These are phyloP conservation scores for Astyanax mexicanus DNA, from an alignment of 2,797 vertebrate genomes.

Conservation along the genomic window DNA sequence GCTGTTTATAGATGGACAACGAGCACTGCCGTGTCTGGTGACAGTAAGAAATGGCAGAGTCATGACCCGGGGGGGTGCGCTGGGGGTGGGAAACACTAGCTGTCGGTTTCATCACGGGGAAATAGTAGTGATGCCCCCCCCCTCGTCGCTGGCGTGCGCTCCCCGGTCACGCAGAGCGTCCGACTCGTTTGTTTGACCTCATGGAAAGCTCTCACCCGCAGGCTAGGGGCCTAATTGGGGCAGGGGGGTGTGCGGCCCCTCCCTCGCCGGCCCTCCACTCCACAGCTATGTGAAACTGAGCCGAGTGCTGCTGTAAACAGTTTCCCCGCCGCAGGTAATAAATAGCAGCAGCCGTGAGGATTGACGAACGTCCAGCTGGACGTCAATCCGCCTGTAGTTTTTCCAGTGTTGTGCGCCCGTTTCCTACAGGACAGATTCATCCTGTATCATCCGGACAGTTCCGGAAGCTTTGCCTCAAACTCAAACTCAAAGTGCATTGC, in stretches of 20 bases:
- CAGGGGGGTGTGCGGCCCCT: slow-evolving; percentile 52
- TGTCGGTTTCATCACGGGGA: slow-evolving; percentile 65
- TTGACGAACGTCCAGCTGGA: slow-evolving; percentile 64
- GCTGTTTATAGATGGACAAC: neutral
- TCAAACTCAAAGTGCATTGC: slow-evolving; percentile 26
- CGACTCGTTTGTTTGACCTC: slow-evolving; percentile 72
- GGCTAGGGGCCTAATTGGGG: slow-evolving; percentile 44
- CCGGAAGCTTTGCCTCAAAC: slow-evolving; percentile 45
- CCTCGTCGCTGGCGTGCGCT: slow-evolving; percentile 29
- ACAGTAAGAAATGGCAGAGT: slow-evolving; percentile 24
- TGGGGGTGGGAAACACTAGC: slow-evolving; percentile 68
- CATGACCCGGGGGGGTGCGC: neutral
- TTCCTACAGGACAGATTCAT: slow-evolving; percentile 60
- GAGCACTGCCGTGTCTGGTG: slow-evolving; percentile 20
- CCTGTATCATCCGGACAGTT: slow-evolving; percentile 53
- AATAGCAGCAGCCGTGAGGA: slow-evolving; percentile 71
- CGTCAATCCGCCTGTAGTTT: slow-evolving; percentile 51
- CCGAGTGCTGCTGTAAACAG: slow-evolving; percentile 43
- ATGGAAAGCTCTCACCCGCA: slow-evolving; percentile 75
- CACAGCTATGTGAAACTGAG: slow-evolving; percentile 55
- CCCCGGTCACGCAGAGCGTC: slow-evolving; percentile 62
- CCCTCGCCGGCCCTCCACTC: slow-evolving; percentile 49
- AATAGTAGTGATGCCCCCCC: slow-evolving; percentile 55
- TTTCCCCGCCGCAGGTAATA: slow-evolving; percentile 65
- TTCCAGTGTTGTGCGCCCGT: slow-evolving; percentile 64